Evolutionary conservation across 2,797 vertebrate genomes (phyloP).

Genomic region (Leptodactylus fallax): DNA sequence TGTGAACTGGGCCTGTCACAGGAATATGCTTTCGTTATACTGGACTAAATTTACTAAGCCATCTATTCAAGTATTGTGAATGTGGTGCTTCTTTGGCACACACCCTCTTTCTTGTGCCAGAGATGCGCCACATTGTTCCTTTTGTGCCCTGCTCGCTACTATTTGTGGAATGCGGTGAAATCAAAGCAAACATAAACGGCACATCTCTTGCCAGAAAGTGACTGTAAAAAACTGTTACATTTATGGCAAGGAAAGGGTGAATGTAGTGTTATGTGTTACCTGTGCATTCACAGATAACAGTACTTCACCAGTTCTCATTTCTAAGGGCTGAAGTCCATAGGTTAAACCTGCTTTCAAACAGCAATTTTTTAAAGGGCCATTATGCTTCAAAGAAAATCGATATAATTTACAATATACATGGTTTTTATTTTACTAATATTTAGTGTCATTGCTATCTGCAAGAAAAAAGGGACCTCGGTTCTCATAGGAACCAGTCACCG

Average conservation of each 20-base stretch:
- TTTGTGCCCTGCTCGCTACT: no score
- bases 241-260: neutral
- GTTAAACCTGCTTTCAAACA: neutral
- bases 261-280: neutral
- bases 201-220: no score
- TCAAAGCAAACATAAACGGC: no score
- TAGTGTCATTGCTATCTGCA: no score
- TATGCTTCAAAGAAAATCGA: neutral
- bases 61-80: no score
- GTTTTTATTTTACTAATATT: no score
- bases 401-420: neutral
- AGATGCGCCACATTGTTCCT: no score
- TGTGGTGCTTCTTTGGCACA: no score
- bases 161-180: no score
- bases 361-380: neutral
- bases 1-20: neutral
- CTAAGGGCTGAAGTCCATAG: constrained; percentile 26
- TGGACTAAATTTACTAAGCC: neutral
- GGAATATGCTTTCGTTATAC: neutral
- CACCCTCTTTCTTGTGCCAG: no score
- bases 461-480: no score
- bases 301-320: neutral
- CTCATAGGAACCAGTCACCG: no score
- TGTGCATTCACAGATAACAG: constrained; percentile 27
- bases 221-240: neutral